A percentile compares a stretch with the other conserved stretches of the same genome.
Evolutionary conservation across 30 jellyfish, hydroid and myxozoan genomes (phyloP).

Genomic region (Nemopilema nomurai): DNA sequence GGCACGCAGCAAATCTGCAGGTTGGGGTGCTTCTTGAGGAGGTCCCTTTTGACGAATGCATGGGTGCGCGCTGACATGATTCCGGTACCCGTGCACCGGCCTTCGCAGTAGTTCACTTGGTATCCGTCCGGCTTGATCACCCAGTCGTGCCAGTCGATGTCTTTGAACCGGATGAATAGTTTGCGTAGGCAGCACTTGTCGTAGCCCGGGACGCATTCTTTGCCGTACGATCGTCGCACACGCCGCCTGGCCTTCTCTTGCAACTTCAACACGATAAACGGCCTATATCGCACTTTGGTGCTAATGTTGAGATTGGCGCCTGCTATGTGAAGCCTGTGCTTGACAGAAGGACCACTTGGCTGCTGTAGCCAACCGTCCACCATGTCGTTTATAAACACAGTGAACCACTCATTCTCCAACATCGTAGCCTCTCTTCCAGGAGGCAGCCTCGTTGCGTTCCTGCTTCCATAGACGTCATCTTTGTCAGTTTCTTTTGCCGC

Average conservation of each 20-base stretch:
- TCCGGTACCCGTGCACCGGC: constrained; percentile 51
- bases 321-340: constrained; percentile 15
- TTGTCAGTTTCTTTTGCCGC: not conserved
- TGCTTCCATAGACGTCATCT: not conserved
- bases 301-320: constrained; percentile 34
- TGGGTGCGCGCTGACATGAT: constrained; percentile 26
- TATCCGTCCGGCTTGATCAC: constrained; percentile 49
- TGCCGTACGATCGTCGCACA: constrained; percentile 22
- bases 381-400: not conserved
- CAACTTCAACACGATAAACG: constrained; percentile 44
- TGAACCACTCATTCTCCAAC: constrained; percentile 35
- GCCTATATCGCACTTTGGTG: constrained; percentile 50
- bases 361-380: constrained; percentile 14
- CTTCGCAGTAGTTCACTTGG: constrained; percentile 70
- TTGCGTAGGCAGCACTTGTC: constrained; percentile 55
- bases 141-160: constrained; percentile 67
- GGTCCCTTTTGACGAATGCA: constrained; percentile 31
- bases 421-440: not conserved
- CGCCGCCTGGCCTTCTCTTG: constrained; percentile 19
- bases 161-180: constrained; percentile 42
- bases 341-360: not conserved
- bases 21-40: not conserved
- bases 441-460: not conserved
- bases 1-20: constrained; percentile 58
- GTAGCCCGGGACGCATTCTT: constrained; percentile 40